These are phyloP conservation scores for Apogon talboti DNA, from an alignment of 2,797 vertebrate genomes.

Conservation along the genomic window DNA sequence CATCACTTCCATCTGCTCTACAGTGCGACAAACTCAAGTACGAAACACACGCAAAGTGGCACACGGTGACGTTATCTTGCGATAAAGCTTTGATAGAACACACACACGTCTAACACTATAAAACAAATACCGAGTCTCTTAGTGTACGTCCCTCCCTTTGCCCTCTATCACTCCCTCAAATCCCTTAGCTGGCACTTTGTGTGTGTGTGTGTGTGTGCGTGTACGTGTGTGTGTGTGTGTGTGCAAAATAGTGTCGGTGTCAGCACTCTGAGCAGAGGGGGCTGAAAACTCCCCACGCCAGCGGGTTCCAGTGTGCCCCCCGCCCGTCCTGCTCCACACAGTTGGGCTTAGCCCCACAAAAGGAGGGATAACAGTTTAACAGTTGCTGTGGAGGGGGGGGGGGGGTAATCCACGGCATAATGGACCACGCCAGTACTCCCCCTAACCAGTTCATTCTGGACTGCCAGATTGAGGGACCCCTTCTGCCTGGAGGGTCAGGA, in stretches of 20 bases:
- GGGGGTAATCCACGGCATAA: conserved; percentile 80
- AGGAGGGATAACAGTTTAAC: conserved; percentile 79
- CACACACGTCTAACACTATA: not conserved
- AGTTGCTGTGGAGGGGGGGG: conserved; percentile 65
- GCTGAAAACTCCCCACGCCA: conserved; percentile 81
- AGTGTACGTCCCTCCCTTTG: conserved; percentile 34
- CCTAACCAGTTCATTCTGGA: conserved; percentile 79
- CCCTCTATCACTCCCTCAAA: conserved; percentile 51
- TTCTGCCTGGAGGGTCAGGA: conserved; percentile 20
- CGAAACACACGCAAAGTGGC: conserved; percentile 11
- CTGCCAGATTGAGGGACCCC: conserved; percentile 38
- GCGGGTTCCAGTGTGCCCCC: conserved; percentile 75
- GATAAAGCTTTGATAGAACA: not conserved
- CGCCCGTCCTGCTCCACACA: conserved; percentile 62
- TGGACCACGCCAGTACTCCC: conserved; percentile 53
- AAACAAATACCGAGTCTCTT: conserved; percentile 12
- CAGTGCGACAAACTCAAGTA: conserved; percentile 23
- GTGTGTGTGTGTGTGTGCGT: conserved; percentile 36
- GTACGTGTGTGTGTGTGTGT: conserved; percentile 39
- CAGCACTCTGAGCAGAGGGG: conserved; percentile 78
- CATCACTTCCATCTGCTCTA: conserved; percentile 77
- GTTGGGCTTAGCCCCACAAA: conserved; percentile 82
- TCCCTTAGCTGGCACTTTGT: conserved; percentile 80
- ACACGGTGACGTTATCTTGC: not conserved
- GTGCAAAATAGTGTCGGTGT: conserved; percentile 73